These are phyloP conservation scores for Forbesichthys agassizii DNA, from an alignment of 2,113 vertebrate species.

Conservation along the genomic window DNA sequence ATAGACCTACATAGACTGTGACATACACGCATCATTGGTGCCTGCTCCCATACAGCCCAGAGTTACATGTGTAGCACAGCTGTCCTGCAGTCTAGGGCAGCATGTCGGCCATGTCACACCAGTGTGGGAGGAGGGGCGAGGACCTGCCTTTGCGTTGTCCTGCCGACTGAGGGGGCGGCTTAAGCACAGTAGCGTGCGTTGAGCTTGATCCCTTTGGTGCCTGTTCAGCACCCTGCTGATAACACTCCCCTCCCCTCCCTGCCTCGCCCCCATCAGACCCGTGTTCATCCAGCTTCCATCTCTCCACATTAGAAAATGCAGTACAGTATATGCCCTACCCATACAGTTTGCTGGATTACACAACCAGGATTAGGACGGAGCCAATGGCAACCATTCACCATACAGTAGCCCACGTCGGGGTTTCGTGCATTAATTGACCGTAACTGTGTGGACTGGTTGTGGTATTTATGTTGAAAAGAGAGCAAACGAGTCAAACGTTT, in stretches of 20 bases:
- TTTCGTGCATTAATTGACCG: slow-evolving; percentile 2
- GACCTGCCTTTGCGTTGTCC: too few species aligned
- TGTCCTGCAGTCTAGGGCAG: too few species aligned
- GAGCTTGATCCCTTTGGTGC: slow-evolving; percentile 28
- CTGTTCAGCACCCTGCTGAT: slow-evolving; percentile 40
- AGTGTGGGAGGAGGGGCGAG: too few species aligned
- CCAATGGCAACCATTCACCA: slow-evolving; percentile 20
- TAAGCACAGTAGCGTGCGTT: slow-evolving; percentile 17
- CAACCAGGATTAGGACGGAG: slow-evolving; percentile 48
- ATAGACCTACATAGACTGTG: too few species aligned
- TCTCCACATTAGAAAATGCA: not conserved
- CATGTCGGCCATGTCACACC: too few species aligned
- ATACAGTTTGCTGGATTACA: slow-evolving; percentile 58
- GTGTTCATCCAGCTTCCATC: slow-evolving; percentile 28
- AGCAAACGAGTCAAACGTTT: not conserved
- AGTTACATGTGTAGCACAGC: too few species aligned
- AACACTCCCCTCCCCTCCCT: slow-evolving; percentile 1
- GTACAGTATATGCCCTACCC: slow-evolving; percentile 10
- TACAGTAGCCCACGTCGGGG: not conserved
- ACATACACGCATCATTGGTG: too few species aligned
- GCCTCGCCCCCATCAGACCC: slow-evolving; percentile 14
- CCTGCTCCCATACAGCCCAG: too few species aligned
- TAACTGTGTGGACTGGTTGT: not conserved
- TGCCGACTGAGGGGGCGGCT: slow-evolving; percentile 2
- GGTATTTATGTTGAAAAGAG: not conserved